Evolutionary conservation across 2,888 invertebrate species (phyloP).

Genomic region (Salticus scenicus): DNA sequence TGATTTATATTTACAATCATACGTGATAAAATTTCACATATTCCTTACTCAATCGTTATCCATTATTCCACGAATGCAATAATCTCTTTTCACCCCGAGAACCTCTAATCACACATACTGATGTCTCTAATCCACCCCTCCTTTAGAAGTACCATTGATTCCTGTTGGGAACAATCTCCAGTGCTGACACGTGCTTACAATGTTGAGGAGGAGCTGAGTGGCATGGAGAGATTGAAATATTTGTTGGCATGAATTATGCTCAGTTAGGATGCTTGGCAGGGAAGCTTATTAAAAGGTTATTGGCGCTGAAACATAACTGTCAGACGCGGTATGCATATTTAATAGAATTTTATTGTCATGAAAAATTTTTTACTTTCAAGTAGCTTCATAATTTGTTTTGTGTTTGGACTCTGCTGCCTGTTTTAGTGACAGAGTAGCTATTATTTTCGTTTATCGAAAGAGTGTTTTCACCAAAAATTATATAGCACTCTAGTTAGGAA

Average conservation of each 20-base stretch:
- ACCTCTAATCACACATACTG: conserved; percentile 4
- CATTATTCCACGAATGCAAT: background rate
- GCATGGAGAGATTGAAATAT: background rate
- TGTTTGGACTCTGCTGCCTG: too few species aligned
- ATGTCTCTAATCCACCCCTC: background rate
- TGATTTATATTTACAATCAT: too few species aligned
- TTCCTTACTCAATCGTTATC: background rate
- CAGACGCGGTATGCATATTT: too few species aligned
- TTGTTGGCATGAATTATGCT: background rate
- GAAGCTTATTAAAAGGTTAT: too few species aligned
- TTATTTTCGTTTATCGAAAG: too few species aligned
- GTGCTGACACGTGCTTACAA: background rate
- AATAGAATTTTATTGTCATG: too few species aligned
- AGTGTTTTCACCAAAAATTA: too few species aligned
- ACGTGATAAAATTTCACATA: background rate
- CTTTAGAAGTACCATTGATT: background rate
- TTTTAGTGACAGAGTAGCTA: too few species aligned
- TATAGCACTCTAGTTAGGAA: too few species aligned
- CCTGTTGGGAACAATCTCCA: background rate
- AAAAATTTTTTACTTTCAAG: too few species aligned
- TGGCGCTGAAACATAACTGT: too few species aligned
- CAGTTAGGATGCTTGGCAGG: background rate
- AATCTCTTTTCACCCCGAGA: background rate
- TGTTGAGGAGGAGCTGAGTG: background rate
- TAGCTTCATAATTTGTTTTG: too few species aligned